These are phyloP conservation scores for Ichneumon xanthorius DNA, from an alignment of 2,888 invertebrate genomes.

Conservation along the genomic window DNA sequence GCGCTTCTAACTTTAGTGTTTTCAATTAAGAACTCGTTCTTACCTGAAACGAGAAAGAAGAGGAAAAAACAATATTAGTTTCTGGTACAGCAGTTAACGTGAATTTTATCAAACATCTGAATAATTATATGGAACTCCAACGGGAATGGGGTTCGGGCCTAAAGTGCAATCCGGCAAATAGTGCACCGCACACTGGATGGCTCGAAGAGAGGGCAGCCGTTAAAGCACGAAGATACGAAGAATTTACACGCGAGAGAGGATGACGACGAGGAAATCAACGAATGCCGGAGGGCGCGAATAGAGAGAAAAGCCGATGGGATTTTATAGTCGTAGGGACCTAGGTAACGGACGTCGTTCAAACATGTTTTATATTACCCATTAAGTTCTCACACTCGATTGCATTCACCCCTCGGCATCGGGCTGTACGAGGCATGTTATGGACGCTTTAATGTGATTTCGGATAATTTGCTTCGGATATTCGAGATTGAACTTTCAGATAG, in stretches of 20 bases:
- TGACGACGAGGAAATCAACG: slow-evolving; percentile 38
- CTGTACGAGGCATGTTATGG: slow-evolving; percentile 6
- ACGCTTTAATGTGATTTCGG: slow-evolving; percentile 25
- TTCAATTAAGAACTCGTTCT: slow-evolving; percentile 61
- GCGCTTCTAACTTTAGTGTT: slow-evolving; percentile 48
- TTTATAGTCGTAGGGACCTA: slow-evolving; percentile 32
- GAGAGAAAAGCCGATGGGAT: slow-evolving; percentile 39
- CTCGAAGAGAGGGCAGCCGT: slow-evolving; percentile 4
- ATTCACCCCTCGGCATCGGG: slow-evolving; percentile 30
- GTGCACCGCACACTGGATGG: neutral
- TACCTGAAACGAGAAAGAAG: slow-evolving; percentile 52
- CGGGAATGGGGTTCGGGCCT: neutral
- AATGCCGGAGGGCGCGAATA: slow-evolving; percentile 13
- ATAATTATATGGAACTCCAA: slow-evolving; percentile 20
- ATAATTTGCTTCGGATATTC: slow-evolving; percentile 16
- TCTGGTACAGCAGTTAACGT: slow-evolving; percentile 20
- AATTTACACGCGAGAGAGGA: slow-evolving; percentile 33
- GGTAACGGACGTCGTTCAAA: slow-evolving; percentile 42
- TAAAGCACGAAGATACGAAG: slow-evolving; percentile 11
- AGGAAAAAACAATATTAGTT: neutral
- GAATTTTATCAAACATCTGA: slow-evolving; percentile 12
- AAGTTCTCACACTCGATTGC: slow-evolving; percentile 32
- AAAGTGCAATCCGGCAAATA: slow-evolving; percentile 15
- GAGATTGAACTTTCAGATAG: slow-evolving; percentile 1
- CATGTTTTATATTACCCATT: slow-evolving; percentile 55